Base-by-base conservation (phyloP, 2,888 invertebrate genomes). In the Palloptera scutellata region DNA sequence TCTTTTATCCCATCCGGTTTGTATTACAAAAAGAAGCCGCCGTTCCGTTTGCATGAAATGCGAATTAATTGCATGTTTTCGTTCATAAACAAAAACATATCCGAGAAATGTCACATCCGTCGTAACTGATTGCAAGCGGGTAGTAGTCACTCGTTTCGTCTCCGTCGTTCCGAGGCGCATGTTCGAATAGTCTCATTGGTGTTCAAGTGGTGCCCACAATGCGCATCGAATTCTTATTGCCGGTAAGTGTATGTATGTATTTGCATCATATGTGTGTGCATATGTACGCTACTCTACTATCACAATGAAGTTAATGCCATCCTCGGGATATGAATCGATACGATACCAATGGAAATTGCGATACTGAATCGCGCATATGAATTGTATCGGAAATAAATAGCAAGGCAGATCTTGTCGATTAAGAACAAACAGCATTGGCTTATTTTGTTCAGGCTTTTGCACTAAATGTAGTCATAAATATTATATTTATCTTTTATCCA, bases 391-490 rank as follows among this genome's bases (percentile, higher is more conserved):
- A 67, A 70, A 74, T 74, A 69, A 72, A 72, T 66, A 64, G 65
- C 72, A 63, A 64, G 67, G 55, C 61, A 60, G 73, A 74, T 73
- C 70, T 69, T 67, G 67, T 70, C 70, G 72, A 72, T 73, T 73
- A 72, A 69, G 67, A 70, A 70, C 70, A 67, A 63, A 72, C 72
- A 69, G 69, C 71, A 71, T 68, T 74, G 68, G 69, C 70, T 71
- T 71, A 64, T 53, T 61, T 65, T 70, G 68, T 72, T 72, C 69
- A 69, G 70, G 70, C 69, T 72, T 70, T 73, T 70, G 70, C 67
- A 61, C 66, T 74, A 72, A 73, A 73, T 73, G 70, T 64, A 67
- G 69, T 66, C 72, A 72, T 74, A 74, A 73, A 74, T 74, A 69
- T 72, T 71, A 68, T 64, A 68, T 71, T 73, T 74, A 74, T 74